Evolutionary conservation across 2,888 invertebrate species (phyloP).

Genomic region (Ormyrus nitidulus): DNA sequence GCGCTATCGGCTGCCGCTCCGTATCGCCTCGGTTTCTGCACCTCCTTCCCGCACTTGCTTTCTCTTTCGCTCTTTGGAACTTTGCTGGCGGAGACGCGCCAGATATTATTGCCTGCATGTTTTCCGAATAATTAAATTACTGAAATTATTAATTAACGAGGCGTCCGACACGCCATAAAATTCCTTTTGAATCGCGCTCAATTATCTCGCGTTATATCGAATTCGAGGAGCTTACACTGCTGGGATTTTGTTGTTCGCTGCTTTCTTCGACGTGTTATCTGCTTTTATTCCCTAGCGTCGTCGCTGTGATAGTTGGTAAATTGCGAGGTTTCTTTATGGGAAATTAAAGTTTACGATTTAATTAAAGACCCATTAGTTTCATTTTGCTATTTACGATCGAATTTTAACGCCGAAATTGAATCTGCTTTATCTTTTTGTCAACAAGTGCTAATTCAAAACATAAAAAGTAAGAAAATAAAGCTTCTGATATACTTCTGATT

Average conservation of each 20-base stretch:
- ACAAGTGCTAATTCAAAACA: neutral
- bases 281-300: conserved; percentile 9
- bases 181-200: conserved; percentile 27
- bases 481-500: no score
- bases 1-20: conserved; percentile 36
- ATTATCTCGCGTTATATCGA: conserved; percentile 24
- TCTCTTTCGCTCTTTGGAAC: conserved; percentile 6
- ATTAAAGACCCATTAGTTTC: conserved; percentile 20
- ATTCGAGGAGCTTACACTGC: neutral
- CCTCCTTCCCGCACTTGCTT: neutral
- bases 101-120: conserved; percentile 50
- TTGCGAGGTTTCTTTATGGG: neutral
- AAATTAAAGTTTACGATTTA: conserved; percentile 28
- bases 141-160: conserved; percentile 51
- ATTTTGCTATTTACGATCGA: neutral
- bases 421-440: no score
- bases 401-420: no score
- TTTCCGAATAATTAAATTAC: conserved; percentile 51
- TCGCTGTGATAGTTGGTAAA: neutral
- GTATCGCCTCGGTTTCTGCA: conserved; percentile 20
- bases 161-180: conserved; percentile 40
- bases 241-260: conserved; percentile 7
- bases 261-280: neutral
- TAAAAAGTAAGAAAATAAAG: neutral
- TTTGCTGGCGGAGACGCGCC: neutral